Evolutionary conservation across 2,113 vertebrate genomes (phyloP).

Genomic region (Apodemus sylvaticus): DNA sequence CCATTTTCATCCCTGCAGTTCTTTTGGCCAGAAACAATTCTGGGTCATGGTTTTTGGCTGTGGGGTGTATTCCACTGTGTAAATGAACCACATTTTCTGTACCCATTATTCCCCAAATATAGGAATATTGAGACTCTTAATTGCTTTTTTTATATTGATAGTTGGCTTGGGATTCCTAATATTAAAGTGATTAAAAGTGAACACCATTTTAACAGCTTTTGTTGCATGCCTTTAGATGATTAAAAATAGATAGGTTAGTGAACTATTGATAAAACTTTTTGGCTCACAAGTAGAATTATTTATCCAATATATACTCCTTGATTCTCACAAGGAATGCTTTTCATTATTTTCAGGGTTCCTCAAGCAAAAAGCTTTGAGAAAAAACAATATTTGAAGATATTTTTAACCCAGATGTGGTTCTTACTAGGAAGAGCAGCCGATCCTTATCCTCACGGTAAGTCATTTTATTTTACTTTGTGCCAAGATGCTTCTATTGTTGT

Average conservation of each 20-base stretch:
- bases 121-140: not conserved
- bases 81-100: no score
- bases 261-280: constrained; percentile 40
- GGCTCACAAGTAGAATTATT: constrained; percentile 11
- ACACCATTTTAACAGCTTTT: not conserved
- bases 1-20: no score
- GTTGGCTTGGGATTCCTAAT: not conserved
- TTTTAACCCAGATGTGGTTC: not conserved
- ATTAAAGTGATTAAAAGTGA: not conserved
- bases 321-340: not conserved
- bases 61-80: no score
- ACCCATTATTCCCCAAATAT: not conserved
- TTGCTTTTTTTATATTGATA: not conserved
- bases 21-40: no score
- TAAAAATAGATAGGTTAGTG: constrained; percentile 33
- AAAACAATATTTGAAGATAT: not conserved
- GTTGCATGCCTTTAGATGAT: not conserved
- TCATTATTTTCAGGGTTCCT: not conserved
- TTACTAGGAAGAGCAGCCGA: not conserved
- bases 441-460: not conserved
- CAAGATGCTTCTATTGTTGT: not conserved
- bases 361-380: not conserved
- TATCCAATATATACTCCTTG: not conserved
- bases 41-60: no score
- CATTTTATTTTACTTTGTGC: not conserved